Evolutionary conservation across 2,797 vertebrate species (phyloP), one percentile per base, ranked within the genome.

Genomic region (Gymnoscopelus microlampas): DNA sequence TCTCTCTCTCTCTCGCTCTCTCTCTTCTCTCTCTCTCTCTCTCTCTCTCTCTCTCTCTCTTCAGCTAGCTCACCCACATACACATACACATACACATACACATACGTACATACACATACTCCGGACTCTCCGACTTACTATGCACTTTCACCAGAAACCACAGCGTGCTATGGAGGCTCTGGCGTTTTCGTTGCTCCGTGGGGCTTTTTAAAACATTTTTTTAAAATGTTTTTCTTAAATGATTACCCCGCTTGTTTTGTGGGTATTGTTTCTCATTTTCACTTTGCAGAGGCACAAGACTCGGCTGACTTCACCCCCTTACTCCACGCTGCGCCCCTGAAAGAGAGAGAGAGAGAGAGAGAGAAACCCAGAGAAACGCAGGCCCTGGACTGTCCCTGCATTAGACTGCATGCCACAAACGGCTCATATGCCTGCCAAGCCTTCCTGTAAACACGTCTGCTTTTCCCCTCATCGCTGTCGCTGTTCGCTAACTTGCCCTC

Each of bases 71-170:
- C 80, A 86, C 78, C 73, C 83, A 84, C 79, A 76, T 79, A 76
- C 80, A 82, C 74, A 66, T 79, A 76, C 80, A 82, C 74, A 66
- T 55, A 66, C 71, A 73, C 82, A 83, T 86, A 88, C 66, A 60
- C 32, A 35, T 79, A 74, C 66, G 51, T 60, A 53, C 65, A 62
- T 23, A 11, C 59, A 56, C 66, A 66, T 32, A 57, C 66, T 56
- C 78, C 88, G 87, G 89, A 87, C 88, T 80, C 86, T 81, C 84
- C 44, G 82, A 83, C 89, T 85, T 85, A 81, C 88, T 87, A 82
- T 85, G 79, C 81, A 89, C 90, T 91, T 85, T 87, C 84, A 81
- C 80, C 86, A 84, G 85, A 89, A 82, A 84, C 82, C 66, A 79
- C 88, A 87, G 61, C 80, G n/a, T 77, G 84, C 81, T 86, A 23